Evolutionary conservation across 37 sponge, comb jelly and placozoan species (phyloP).

Genomic region (Geodia barretti): DNA sequence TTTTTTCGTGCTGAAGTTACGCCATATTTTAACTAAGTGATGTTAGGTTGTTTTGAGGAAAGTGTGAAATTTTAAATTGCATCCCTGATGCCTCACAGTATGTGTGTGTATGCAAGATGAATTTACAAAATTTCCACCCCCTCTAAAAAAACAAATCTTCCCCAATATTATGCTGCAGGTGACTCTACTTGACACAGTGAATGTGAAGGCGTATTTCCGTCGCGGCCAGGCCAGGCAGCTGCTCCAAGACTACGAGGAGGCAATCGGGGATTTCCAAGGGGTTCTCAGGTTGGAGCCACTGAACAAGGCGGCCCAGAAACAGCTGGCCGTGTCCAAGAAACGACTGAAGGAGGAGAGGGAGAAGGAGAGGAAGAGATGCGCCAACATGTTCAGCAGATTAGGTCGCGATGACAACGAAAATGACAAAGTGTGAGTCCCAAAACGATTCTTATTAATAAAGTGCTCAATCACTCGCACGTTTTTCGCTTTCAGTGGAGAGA

Average conservation of each 20-base stretch:
- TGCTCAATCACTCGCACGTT: not conserved
- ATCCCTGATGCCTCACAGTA: too few species aligned
- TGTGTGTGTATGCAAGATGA: not conserved
- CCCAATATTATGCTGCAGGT: too few species aligned
- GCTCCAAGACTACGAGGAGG: constrained; percentile 82
- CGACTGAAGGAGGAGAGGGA: constrained; percentile 47
- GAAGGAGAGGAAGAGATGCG: constrained; percentile 78
- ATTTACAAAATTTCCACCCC: not conserved
- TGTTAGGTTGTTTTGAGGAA: too few species aligned
- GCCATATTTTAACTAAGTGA: too few species aligned
- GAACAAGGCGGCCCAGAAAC: constrained; percentile 80
- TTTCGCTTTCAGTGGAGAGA: not conserved
- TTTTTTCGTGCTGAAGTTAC: too few species aligned
- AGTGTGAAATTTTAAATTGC: too few species aligned
- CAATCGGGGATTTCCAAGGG: constrained; percentile 76
- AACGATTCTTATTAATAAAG: not conserved
- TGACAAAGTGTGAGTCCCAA: not conserved
- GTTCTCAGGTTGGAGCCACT: constrained; percentile 82
- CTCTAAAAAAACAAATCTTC: too few species aligned
- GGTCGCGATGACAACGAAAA: constrained; percentile 1
- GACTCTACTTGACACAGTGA: constrained; percentile 57
- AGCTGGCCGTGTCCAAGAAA: constrained; percentile 25
- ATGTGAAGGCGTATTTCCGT: constrained; percentile 93
- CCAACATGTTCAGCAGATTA: constrained; percentile 76
- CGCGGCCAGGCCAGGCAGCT: constrained; percentile 78